phyloP scores from a whole-genome alignment of 2,113 vertebrate genomes.

The Leptosomus discolor region DNA sequence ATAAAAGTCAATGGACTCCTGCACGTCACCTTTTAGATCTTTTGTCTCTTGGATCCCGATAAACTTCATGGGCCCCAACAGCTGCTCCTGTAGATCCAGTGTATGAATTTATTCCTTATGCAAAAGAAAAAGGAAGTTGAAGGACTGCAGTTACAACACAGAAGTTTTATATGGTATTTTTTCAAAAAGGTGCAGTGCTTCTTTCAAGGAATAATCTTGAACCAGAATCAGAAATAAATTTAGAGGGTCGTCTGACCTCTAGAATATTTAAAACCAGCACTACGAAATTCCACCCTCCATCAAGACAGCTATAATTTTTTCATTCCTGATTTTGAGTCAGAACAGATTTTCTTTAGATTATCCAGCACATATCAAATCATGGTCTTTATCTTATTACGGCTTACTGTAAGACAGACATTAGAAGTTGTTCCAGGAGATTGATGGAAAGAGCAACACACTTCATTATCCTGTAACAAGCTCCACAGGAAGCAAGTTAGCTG shows the following conservation, averaged over 20 bases:
- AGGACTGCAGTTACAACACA: not conserved
- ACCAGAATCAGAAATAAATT: not conserved
- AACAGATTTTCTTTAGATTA: not conserved
- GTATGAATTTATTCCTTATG: conserved; percentile 88
- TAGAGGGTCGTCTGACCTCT: not conserved
- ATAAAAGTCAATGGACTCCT: not conserved
- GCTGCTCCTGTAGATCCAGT: conserved; percentile 85
- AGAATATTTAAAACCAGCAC: not conserved
- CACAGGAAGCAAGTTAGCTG: not conserved
- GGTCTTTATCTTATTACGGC: not conserved
- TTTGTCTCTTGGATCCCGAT: conserved; percentile 87
- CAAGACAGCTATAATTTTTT: not conserved
- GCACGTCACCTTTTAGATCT: conserved; percentile 83
- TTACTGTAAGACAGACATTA: not conserved
- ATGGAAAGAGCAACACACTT: not conserved
- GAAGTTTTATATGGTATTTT: not conserved
- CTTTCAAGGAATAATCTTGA: not conserved
- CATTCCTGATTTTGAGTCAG: not conserved
- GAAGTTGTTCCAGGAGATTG: not conserved
- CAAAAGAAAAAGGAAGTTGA: conserved; percentile 53
- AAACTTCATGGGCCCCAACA: conserved; percentile 82
- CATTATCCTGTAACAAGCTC: not conserved
- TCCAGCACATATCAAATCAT: not conserved
- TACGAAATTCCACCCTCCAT: not conserved
- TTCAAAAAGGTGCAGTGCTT: conserved; percentile 45